Conservation (phyloP, 2,888 invertebrate species). For the Sialis lutaria region DNA sequence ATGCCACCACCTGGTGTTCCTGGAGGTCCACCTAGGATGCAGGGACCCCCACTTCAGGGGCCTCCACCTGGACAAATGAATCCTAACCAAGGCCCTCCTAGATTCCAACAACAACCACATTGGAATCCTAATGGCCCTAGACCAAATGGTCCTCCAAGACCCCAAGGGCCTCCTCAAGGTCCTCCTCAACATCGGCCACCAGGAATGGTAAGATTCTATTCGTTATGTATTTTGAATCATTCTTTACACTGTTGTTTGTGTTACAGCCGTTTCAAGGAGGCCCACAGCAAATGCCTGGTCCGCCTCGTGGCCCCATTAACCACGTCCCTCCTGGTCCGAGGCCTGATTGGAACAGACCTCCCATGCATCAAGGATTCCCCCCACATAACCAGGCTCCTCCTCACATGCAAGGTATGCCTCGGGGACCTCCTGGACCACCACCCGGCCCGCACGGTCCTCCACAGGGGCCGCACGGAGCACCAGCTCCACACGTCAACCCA, state of each 20-base stretch:
- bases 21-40: constrained; percentile 30
- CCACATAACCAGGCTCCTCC: constrained; percentile 41
- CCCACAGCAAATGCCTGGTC: constrained; percentile 33
- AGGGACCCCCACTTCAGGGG: constrained; percentile 36
- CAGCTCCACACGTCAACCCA: constrained; percentile 91
- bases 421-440: constrained; percentile 39
- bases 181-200: constrained; percentile 40
- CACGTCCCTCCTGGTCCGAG: constrained; percentile 44
- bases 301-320: constrained; percentile 38
- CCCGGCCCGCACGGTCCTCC: constrained; percentile 29
- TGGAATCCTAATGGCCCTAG: constrained; percentile 33
- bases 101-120: constrained; percentile 37
- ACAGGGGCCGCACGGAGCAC: constrained; percentile 39
- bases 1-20: constrained; percentile 27
- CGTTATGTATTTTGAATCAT: constrained; percentile 2
- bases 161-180: constrained; percentile 37
- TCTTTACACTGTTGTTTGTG: constrained; percentile 2
- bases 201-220: constrained; percentile 27
- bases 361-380: constrained; percentile 49
- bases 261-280: constrained; percentile 33
- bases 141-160: constrained; percentile 35
- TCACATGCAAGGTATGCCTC: constrained; percentile 45
- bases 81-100: constrained; percentile 35
- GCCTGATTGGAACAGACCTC: constrained; percentile 59
- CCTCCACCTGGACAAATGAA: constrained; percentile 38